Percentiles rank a stretch among this genome's conserved stretches.
phyloP scores from a whole-genome alignment of 2,113 vertebrate genomes.

The Cyphomyrus plagiostoma region DNA sequence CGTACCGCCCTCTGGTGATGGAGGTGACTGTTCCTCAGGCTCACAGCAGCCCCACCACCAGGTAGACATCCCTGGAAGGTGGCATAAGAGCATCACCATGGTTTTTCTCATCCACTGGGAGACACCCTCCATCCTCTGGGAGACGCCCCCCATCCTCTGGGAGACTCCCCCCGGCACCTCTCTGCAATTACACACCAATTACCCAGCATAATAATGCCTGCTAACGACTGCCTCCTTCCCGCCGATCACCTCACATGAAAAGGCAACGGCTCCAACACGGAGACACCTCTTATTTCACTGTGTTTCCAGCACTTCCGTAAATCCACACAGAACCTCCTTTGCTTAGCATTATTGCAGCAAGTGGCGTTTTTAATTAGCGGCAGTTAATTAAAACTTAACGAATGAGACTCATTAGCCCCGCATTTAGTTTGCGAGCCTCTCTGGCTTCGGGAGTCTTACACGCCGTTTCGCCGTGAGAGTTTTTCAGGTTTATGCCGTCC shows the following conservation, averaged over 20 bases:
- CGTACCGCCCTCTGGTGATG: background rate
- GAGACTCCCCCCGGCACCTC: constrained; percentile 15
- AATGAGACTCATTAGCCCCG: background rate
- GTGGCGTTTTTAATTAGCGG: background rate
- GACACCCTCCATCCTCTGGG: background rate
- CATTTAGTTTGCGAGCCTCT: background rate
- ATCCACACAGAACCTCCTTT: background rate
- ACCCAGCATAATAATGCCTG: constrained; percentile 47
- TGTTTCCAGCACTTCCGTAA: background rate
- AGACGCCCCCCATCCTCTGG: background rate
- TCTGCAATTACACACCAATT: constrained; percentile 57
- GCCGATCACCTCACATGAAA: background rate
- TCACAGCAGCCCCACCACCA: background rate
- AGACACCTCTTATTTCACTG: background rate
- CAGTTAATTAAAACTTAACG: constrained; percentile 12
- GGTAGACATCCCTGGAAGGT: background rate
- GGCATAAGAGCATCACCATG: too few species aligned
- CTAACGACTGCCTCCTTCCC: constrained; percentile 43
- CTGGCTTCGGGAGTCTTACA: background rate
- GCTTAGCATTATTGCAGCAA: background rate
- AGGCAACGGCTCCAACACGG: background rate
- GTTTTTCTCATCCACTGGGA: background rate
- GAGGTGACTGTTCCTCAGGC: background rate
- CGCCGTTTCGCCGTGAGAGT: background rate
- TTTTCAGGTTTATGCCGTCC: background rate